Evolutionary conservation across 2,113 vertebrate species (phyloP).

Genomic region (Ammodytes marinus): DNA sequence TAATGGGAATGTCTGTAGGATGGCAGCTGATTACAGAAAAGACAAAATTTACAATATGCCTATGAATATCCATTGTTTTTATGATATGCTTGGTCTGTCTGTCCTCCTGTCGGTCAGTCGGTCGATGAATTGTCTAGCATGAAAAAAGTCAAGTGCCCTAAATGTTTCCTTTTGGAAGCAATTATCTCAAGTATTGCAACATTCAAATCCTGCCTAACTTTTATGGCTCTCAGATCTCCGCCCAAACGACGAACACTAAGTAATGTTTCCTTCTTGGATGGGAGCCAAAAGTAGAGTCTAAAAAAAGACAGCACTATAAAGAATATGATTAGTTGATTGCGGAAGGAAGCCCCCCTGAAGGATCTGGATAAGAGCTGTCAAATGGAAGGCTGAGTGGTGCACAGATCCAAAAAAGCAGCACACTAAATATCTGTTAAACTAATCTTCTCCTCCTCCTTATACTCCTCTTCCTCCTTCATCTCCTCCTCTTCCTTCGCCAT

Average conservation of each 20-base stretch:
- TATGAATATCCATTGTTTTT: slow-evolving; percentile 7
- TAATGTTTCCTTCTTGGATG: slow-evolving; percentile 21
- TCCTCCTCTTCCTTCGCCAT: slow-evolving; percentile 12
- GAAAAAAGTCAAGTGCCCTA: neutral
- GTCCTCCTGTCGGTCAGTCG: neutral
- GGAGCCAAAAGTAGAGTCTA: slow-evolving; percentile 37
- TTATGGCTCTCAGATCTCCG: slow-evolving; percentile 11
- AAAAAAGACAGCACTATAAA: slow-evolving; percentile 22
- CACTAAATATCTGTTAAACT: slow-evolving; percentile 40
- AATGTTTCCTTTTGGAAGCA: neutral
- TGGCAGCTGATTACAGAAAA: slow-evolving; percentile 50
- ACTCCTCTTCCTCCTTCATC: slow-evolving; percentile 1
- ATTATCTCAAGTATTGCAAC: neutral
- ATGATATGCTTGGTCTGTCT: neutral
- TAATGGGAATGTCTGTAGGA: slow-evolving; percentile 63
- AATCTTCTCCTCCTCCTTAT: slow-evolving; percentile 39
- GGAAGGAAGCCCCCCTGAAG: slow-evolving; percentile 44
- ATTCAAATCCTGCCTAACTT: slow-evolving; percentile 20
- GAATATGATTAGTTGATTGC: slow-evolving; percentile 61
- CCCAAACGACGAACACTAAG: neutral
- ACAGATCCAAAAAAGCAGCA: slow-evolving; percentile 4
- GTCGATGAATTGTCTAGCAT: neutral
- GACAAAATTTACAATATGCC: slow-evolving; percentile 26
- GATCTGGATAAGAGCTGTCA: slow-evolving; percentile 47
- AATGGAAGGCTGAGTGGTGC: slow-evolving; percentile 36